Evolutionary conservation across 2,113 vertebrate genomes (phyloP), one percentile per base, ranked within the genome.

Genomic region (Myotis davidii): DNA sequence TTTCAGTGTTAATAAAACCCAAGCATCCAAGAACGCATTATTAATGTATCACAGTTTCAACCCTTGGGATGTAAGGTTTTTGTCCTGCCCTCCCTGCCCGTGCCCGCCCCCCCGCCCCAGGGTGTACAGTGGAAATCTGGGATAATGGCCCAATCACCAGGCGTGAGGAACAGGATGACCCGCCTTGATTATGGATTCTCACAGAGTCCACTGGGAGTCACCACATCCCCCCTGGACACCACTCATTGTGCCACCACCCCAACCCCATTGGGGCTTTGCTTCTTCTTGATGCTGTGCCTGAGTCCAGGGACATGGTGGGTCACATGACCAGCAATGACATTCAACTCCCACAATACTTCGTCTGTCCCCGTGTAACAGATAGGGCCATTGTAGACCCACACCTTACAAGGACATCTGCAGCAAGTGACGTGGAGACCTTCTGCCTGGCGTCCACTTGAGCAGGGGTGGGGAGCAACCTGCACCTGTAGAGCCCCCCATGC

Each of bases 1-100:
- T 90, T 97, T 96, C 61, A 65, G 65, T 85, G 95, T 74, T 50
- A 92, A 78, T 85, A 90, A 97, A 95, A 87, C 72, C 4, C 91
- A 34, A 50, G 78, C 83, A 11, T 8, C 95, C 65, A 82, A 90
- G 84, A 18, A 67, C 2, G 3, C 81, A 29, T 82, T 88, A 95
- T 97, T 82, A 95, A 97, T 72, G 88, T 78, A 95, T 94, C 89
- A 87, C 87, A 39, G 76, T 59, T 89, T 37, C 90, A 81, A 79
- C 87, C 59, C 96, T 82, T 37, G 85, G 76, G 92, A 97, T 34
- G 17, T 37, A 81, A 77, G 27, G n/a, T 4, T 64, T 6, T 6
- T 76, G 78, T 90, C 56, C 23, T 59, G 21, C 21, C 56, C 56
- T 9, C 23, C 9, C 16, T 85, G 13, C n/a, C 14, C 94, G n/a